Evolutionary conservation across 2,888 invertebrate species (phyloP), one percentile per base, ranked within the genome.

Genomic region (Dusona sp.): DNA sequence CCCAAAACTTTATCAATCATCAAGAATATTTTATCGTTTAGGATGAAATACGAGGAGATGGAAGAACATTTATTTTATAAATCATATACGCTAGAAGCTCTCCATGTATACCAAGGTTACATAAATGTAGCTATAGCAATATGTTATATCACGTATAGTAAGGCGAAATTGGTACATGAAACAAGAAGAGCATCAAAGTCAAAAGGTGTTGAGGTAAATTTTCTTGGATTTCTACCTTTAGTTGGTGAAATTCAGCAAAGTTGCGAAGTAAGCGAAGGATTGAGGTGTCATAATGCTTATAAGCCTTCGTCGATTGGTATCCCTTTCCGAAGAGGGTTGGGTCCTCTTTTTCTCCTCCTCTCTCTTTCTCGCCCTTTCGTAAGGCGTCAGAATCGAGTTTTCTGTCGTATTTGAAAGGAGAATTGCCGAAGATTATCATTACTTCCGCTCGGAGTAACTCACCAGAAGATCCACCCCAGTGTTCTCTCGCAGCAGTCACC

Each of bases 381-480:
- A 22, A 33, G 42, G 51, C 61, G 64, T 42, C 42, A 81, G 75
- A 79, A 84, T 80, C 83, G 82, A 84, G 81, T 87, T 81, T 68
- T 90, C 88, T 89, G 90, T 90, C 89, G 90, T 90, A 90, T 91
- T 91, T 90, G 90, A 90, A 91, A 91, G 90, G 83, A 90, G 90
- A 92, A 92, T 93, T 91, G 90, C 87, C 90, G 84, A 81, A 91
- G 93, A 93, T 93, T 93, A 93, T 89, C 91, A 91, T 93, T 93
- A 93, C 91, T 93, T 93, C 92, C 91, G 88, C 90, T 89, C 88
- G 92, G 90, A 91, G 90, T 90, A 90, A 90, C 89, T 90, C 90
- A 91, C 75, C 83, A 77, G 65, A 74, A 70, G 79, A 64, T 79
- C 64, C 73, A 65, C 42, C 54, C 73, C 57, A 65, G 78, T 74